Conservation (phyloP, 1,140 invertebrate species). For the Propsilocerus akamusi region DNA sequence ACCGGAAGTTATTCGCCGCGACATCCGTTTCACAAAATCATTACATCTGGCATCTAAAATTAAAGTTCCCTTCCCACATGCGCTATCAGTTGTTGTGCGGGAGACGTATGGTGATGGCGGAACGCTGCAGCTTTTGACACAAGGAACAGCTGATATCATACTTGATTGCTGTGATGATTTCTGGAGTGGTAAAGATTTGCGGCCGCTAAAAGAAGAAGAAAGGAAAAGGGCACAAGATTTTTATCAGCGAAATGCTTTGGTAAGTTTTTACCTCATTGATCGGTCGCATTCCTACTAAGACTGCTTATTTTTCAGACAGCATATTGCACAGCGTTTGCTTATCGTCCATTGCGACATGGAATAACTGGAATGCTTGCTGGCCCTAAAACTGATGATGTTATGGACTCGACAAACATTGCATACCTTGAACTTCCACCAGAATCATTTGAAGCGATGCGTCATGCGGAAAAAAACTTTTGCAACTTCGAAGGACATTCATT, state of each 20-base stretch:
- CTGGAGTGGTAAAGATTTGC: constrained; percentile 86
- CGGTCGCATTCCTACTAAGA: neutral
- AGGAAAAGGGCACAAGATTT: constrained; percentile 89
- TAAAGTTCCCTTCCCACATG: constrained; percentile 95
- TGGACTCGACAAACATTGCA: constrained; percentile 10
- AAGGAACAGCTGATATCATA: constrained; percentile 87
- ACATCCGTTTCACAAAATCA: constrained; percentile 68
- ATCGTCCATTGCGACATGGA: constrained; percentile 42
- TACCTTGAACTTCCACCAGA: constrained; percentile 79
- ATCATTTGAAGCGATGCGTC: constrained; percentile 20
- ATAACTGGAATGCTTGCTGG: constrained; percentile 31
- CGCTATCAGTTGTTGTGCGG: constrained; percentile 76
- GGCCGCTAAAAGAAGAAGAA: constrained; percentile 61
- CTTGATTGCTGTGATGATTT: constrained; percentile 88
- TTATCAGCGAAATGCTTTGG: constrained; percentile 79
- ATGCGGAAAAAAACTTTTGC: constrained; percentile 20
- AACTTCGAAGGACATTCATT: constrained; percentile 18
- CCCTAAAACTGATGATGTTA: constrained; percentile 6
- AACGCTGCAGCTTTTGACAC: constrained; percentile 70
- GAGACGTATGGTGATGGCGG: constrained; percentile 51
- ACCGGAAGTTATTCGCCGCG: constrained; percentile 74
- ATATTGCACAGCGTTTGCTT: constrained; percentile 92
- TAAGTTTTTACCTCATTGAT: neutral
- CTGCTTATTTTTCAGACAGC: constrained; percentile 35
- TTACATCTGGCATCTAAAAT: constrained; percentile 71